Base-by-base conservation (phyloP, 2,888 invertebrate genomes). In the Anorthoa munda region DNA sequence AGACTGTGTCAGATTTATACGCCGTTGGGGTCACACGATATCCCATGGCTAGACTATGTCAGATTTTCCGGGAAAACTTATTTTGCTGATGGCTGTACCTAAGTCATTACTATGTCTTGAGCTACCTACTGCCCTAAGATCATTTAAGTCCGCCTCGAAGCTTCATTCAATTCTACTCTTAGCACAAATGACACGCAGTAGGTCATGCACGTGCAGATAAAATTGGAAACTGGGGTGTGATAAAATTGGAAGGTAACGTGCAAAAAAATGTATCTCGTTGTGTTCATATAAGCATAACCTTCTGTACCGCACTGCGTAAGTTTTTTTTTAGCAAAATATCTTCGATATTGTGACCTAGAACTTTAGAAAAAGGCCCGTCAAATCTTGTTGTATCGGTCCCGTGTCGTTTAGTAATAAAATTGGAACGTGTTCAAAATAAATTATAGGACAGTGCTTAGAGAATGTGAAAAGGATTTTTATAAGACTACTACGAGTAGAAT, bases 241-340 rank as follows among this genome's bases (percentile, higher is more conserved):
- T 39, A 39, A 39, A 39, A 39, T 45, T 56, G 46, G 2, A 45
- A n/a, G 1, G 2, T 17, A 53, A 53, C 15, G 5, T 21, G 26
- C 15, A 23, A 26, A 18, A 45, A 48, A 39, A 2, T 17, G 1
- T 39, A 17, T 15, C 21, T 17, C 0, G 17, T n/a, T 64, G 53
- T 60, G 5, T 23, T 50, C 21, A 18, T 23, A 55, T 0, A 64
- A 50, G 7, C n/a, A 0, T 39, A 21, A 66, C 3, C 58, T 73
- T 51, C 0, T 46, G 1, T 67, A 68, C 68, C 83, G 83, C 80
- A 80, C 13, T 80, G 80, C 80, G 83, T 63, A 31, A 13, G 13
- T 61, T 66, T 55, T 66, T 55, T 66, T 78, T 68, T 21, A n/a
- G 1, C 12, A 46, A 64, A 67, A 79, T 23, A 50, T 13, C 31